Evolutionary conservation across 2,888 invertebrate species (phyloP).

Genomic region (Xanthia icteritia): DNA sequence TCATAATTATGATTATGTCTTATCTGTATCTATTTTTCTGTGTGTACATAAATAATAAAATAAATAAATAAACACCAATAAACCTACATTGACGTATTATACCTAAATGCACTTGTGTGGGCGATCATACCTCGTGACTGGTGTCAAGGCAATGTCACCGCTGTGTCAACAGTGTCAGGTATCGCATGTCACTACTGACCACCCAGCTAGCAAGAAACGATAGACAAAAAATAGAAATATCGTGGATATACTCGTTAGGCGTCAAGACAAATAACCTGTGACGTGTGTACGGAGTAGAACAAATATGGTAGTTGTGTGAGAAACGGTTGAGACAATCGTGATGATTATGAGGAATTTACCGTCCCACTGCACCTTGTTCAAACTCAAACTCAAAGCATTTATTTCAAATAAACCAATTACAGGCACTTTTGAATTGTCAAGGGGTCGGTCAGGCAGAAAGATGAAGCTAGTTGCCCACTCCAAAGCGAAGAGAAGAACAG

Average conservation of each 20-base stretch:
- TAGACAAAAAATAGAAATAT: conserved; percentile 43
- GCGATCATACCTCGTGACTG: conserved; percentile 66
- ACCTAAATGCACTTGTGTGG: conserved; percentile 56
- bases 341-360: conserved; percentile 37
- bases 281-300: conserved; percentile 28
- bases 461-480: too few relatives aligned
- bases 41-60: too few relatives aligned
- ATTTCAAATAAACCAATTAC: too few relatives aligned
- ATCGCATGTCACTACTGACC: conserved; percentile 71
- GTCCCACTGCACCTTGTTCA: not conserved
- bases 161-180: conserved; percentile 73
- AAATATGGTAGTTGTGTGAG: conserved; percentile 38
- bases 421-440: too few relatives aligned
- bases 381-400: too few relatives aligned
- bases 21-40: too few relatives aligned
- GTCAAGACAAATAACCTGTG: conserved; percentile 45
- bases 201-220: conserved; percentile 67
- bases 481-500: too few relatives aligned
- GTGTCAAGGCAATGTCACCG: conserved; percentile 70
- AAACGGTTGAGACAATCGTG: conserved; percentile 42
- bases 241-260: conserved; percentile 23
- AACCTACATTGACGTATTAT: conserved; percentile 27
- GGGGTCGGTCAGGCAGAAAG: too few relatives aligned
- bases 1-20: too few relatives aligned
- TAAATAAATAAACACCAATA: too few relatives aligned